phyloP scores from a whole-genome alignment of 2,888 invertebrate genomes.

The Catocala sponsa region DNA sequence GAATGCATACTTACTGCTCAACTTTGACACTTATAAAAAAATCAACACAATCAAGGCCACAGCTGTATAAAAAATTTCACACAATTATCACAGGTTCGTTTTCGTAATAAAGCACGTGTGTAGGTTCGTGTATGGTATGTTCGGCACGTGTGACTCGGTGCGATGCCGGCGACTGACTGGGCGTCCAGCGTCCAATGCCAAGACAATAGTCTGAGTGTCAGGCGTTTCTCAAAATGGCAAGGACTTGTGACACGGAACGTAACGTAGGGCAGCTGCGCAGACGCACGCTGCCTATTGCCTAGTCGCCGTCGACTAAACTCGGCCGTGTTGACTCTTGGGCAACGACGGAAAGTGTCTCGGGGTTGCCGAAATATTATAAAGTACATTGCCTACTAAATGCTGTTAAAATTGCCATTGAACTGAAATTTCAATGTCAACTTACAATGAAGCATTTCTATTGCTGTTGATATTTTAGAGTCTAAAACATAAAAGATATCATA shows the following conservation, averaged over 20 bases:
- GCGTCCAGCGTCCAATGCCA: constrained; percentile 56
- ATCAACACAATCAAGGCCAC: constrained; percentile 20
- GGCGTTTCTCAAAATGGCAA: constrained; percentile 61
- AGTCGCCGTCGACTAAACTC: constrained; percentile 20
- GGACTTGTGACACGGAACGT: constrained; percentile 72
- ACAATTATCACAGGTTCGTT: constrained; percentile 39
- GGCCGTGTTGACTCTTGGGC: constrained; percentile 23
- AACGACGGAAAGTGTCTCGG: constrained; percentile 37
- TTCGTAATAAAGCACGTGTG: constrained; percentile 57
- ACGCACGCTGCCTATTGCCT: constrained; percentile 37
- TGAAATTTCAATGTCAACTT: no score
- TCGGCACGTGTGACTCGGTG: constrained; percentile 49
- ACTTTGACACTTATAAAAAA: constrained; percentile 22
- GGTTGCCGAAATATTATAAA: constrained; percentile 23
- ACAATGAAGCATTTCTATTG: no score
- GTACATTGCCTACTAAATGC: background rate
- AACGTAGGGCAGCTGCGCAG: constrained; percentile 54
- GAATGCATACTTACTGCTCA: constrained; percentile 38
- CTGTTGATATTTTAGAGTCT: no score
- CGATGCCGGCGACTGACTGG: constrained; percentile 61
- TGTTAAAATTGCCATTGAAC: background rate
- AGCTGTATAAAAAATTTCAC: constrained; percentile 22
- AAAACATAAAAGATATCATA: no score
- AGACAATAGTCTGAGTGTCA: constrained; percentile 49
- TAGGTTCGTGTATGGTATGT: constrained; percentile 25